A percentile compares a stretch with the other conserved stretches of the same genome.
phyloP scores from a whole-genome alignment of 2,113 vertebrate species.

The Coreoperca whiteheadi region DNA sequence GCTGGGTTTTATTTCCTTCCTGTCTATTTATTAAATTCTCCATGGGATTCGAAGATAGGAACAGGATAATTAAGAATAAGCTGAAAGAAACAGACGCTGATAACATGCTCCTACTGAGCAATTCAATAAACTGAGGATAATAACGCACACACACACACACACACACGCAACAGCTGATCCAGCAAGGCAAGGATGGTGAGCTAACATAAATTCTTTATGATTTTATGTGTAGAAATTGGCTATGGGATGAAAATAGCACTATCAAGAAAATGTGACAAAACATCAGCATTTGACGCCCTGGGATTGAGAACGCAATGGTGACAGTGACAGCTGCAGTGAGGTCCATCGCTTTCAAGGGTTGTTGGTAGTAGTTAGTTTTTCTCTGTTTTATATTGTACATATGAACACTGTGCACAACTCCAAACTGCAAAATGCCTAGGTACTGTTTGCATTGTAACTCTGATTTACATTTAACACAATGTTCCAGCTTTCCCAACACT shows the following conservation, averaged over 20 bases:
- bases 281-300: no score
- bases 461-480: neutral
- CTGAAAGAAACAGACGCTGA: constrained; percentile 51
- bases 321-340: neutral
- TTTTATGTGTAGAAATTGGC: neutral
- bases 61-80: constrained; percentile 67
- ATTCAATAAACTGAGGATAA: constrained; percentile 64
- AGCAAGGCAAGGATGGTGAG: neutral
- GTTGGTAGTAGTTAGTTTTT: no score
- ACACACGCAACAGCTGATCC: neutral
- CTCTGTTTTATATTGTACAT: neutral
- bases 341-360: no score
- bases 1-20: constrained; percentile 23
- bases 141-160: constrained; percentile 3
- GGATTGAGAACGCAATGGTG: no score
- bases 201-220: neutral
- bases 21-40: constrained; percentile 64
- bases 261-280: neutral
- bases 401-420: neutral
- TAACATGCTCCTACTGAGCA: constrained; percentile 59
- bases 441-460: neutral
- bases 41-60: constrained; percentile 23
- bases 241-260: neutral
- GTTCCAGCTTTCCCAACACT: neutral
- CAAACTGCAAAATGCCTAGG: neutral